Base-by-base conservation (phyloP, 2,888 invertebrate species). In the Chouioia cunea region DNA sequence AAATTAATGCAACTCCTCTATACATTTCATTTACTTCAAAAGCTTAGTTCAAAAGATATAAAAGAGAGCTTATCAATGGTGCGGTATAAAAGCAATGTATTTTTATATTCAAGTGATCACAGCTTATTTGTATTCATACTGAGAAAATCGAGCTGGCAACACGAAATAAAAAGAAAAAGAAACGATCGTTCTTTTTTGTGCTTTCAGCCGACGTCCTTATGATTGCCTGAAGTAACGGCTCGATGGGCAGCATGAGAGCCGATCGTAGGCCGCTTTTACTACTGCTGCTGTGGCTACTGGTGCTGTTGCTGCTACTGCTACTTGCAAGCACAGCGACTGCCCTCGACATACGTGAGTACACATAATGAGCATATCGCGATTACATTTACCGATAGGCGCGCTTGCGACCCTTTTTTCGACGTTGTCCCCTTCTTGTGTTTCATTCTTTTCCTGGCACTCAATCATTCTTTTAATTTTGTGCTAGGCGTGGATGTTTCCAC, bases 211-310 rank as follows among this genome's bases (percentile, higher is more conserved):
- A 75, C 77, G 75, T 76, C 77, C 79, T 75, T 76, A 76, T 79
- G 80, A 76, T 80, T 79, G 79, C 79, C 80, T 81, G 80, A 81
- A 80, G 80, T 78, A 77, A 78, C 76, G 78, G 73, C 76, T 78
- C 74, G 74, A 76, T 78, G 78, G 76, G 75, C 79, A 82, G 81
- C 78, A 84, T 84, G 84, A 82, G 83, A 81, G 81, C 79, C 78
- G 80, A 81, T 80, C 80, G 76, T 76, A 79, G 76, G 75, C 58
- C 57, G 52, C 43, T 18, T 20, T 44, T 20, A 16, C 47, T 46
- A 6, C 22, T 43, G 36, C 36, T 36, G n/a, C n/a, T 52, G 59
- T 54, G 52, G 53, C 44, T 52, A 46, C 65, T 76, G 36, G 76
- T 80, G 74, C 77, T 82, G 74, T 76, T 78, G 72, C 76, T 82